Evolutionary conservation across 2,888 invertebrate species (phyloP), one percentile per base, ranked within the genome.

Genomic region (Drosophila vallismaia): DNA sequence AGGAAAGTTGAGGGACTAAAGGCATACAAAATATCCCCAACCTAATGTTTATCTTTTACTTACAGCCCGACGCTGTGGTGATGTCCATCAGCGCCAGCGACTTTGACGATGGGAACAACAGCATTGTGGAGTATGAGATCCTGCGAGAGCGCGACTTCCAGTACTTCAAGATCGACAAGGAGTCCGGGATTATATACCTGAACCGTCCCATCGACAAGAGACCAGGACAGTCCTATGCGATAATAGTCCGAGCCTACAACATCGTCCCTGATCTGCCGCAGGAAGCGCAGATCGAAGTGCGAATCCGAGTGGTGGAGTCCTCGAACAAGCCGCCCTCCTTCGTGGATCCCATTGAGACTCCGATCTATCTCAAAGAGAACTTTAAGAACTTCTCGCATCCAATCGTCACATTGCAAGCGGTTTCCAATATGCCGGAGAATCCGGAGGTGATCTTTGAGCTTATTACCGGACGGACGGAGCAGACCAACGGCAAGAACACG

Each of bases 51-150:
- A 51, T 71, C 55, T 68, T 71, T 44, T 75, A 66, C 29, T 89
- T 89, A 28, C 86, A 91, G 91, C 85, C 90, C 74, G 90, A 91
- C 76, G 88, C 89, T 58, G 95, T 96, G 89, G 96, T 97, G 71
- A 96, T 97, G 95, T 93, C 96, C 90, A 96, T 98, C 90, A 97
- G 97, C 67, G 97, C 98, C 12, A 97, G 97, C 31, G 98, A 97
- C 91, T 95, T 97, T 77, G 98, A 98, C 89, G 96, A 97, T 88
- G 97, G 97, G 10, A 95, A 95, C 89, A 99, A 99, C 92, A 97
- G 97, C 64, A 94, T 95, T 80, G 94, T 98, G 9, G 93, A 94
- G 72, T 98, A 97, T 77, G 90, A 90, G 77, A 89, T 90, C 31
- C 89, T 92, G 50, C 83, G 92, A 50, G 92, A 93, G 33, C 92